These are phyloP conservation scores for Agrotis clavis DNA, from an alignment of 2,888 invertebrate genomes.

Conservation along the genomic window DNA sequence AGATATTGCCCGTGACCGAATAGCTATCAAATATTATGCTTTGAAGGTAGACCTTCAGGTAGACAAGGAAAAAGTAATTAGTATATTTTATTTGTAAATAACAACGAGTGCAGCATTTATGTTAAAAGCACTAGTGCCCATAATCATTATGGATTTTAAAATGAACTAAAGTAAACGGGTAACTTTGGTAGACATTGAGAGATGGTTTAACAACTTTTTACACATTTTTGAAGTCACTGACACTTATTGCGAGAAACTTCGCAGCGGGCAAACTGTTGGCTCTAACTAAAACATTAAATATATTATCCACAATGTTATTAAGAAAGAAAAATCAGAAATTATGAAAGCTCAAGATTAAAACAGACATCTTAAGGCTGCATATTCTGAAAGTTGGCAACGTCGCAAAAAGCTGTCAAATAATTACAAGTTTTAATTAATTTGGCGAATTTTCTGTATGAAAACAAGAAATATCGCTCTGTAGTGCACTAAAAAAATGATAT, in stretches of 20 bases:
- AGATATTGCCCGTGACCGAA: slow-evolving; percentile 72
- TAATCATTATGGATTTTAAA: slow-evolving; percentile 2
- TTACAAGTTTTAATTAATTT: too few species aligned
- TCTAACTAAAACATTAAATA: background rate
- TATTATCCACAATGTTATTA: background rate
- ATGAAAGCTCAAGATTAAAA: background rate
- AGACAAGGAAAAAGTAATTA: slow-evolving; percentile 49
- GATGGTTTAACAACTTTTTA: slow-evolving; percentile 36
- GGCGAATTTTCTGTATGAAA: too few species aligned
- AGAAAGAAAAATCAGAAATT: background rate
- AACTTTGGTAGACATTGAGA: slow-evolving; percentile 21
- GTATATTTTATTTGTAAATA: slow-evolving; percentile 28
- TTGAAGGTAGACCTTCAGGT: slow-evolving; percentile 71
- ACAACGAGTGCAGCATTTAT: slow-evolving; percentile 2
- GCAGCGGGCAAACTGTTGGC: background rate
- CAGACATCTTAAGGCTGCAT: too few species aligned
- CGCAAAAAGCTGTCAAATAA: too few species aligned
- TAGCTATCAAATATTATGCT: slow-evolving; percentile 67
- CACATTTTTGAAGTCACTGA: slow-evolving; percentile 28
- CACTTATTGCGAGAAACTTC: slow-evolving; percentile 16
- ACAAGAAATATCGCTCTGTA: too few species aligned
- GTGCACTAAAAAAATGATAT: too few species aligned
- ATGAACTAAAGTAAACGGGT: slow-evolving; percentile 20
- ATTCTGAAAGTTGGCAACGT: too few species aligned
- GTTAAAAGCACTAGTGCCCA: background rate